These are phyloP conservation scores for Harlomillsia oculata DNA, from an alignment of 1,140 invertebrate species.

Conservation along the genomic window DNA sequence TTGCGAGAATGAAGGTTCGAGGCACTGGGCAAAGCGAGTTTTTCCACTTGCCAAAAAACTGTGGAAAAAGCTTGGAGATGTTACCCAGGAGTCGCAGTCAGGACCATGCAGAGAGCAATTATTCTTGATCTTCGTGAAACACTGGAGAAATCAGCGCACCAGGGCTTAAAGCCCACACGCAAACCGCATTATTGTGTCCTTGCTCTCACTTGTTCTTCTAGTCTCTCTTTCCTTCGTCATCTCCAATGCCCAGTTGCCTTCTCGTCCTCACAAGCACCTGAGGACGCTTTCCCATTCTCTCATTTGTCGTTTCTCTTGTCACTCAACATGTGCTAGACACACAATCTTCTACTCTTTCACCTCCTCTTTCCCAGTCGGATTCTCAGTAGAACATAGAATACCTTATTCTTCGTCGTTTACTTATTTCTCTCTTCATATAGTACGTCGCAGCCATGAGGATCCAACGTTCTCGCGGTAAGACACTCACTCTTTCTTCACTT, in stretches of 20 bases:
- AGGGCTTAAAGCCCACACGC: not conserved
- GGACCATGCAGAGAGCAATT: not conserved
- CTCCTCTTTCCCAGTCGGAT: not conserved
- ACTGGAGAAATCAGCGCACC: not conserved
- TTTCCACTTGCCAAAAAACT: not conserved
- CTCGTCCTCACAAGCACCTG: too few relatives aligned
- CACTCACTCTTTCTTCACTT: too few relatives aligned
- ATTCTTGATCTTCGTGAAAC: not conserved
- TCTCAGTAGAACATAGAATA: not conserved
- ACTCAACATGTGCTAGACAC: not conserved
- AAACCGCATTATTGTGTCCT: too few relatives aligned
- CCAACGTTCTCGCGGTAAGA: slow-evolving; percentile 7
- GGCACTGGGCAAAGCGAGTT: too few relatives aligned
- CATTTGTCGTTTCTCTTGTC: not conserved
- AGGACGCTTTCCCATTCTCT: not conserved
- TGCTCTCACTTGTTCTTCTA: too few relatives aligned
- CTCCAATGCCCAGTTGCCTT: too few relatives aligned
- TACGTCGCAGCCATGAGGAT: slow-evolving; percentile 3
- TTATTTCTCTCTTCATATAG: not conserved
- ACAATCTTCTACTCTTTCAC: not conserved
- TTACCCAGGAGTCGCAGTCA: not conserved
- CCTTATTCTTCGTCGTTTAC: not conserved
- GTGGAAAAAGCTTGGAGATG: not conserved
- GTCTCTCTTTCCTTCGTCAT: too few relatives aligned
- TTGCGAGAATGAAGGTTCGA: too few relatives aligned